Base-by-base conservation (phyloP, 2,888 invertebrate species). In the Ophion ventricosus region DNA sequence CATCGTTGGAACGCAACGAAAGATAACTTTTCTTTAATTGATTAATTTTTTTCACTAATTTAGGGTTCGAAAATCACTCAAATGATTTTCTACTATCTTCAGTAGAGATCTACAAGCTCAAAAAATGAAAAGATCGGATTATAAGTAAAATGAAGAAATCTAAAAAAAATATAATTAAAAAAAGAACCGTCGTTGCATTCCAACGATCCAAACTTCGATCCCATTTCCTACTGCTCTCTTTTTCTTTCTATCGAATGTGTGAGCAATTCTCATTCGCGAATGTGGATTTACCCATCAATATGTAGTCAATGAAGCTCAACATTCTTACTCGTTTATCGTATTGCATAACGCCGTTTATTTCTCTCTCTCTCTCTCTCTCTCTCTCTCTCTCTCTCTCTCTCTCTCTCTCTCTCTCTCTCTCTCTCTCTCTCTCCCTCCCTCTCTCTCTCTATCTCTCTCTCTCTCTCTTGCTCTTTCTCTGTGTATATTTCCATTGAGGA, bases 301-400 rank as follows among this genome's bases (percentile, higher is more conserved):
- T 49, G 57, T 72, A 56, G 61, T 81, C 78, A 82, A 84, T 84
- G 82, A 79, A 82, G 66, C 75, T 56, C 40, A 61, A 70, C 29
- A 59, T 79, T 84, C 61, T 72, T 43, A 17, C 56, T 75, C 70
- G 59, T 84, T 69, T 78, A 77, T 81, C 70, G 61, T 69, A 29
- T 73, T 61, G 49, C 17, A 49, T 49, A 29, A 17, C 25, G 40
- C 56, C 43, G 26, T 20, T 54, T 2, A 14, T 29, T 63, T 17
- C 29, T 25, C 20, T 69, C 29, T 23, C 23, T 66, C 66, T 64
- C 23, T 49, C 25, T 63, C 25, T 69, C 2, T 43, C 57, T 66
- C 10, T 72, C 25, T 57, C 74, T 14, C 26, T 25, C 14, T 49
- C 43, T 59, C 57, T 67, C 10, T 72, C 25, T 57, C n/a, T n/a